Evolutionary conservation across 2,888 invertebrate genomes (phyloP), one percentile per base, ranked within the genome.

Genomic region (Xanthostigma xanthostigma): DNA sequence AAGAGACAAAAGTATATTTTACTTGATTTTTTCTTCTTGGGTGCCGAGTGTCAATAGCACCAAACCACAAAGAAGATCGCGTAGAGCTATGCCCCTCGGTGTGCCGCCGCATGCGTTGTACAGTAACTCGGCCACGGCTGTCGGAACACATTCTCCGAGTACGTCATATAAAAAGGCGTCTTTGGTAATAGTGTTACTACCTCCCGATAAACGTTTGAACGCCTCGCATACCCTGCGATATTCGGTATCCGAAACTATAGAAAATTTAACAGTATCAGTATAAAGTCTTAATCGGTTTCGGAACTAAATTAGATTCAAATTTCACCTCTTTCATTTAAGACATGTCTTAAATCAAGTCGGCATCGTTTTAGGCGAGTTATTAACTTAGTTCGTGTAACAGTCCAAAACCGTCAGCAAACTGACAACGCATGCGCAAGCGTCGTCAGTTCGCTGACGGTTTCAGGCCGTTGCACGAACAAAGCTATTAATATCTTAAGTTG

Each of bases 101-200:
- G 82, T 84, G 41, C 90, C 91, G 17, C 92, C 91, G 66, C 89
- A 91, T 39, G 89, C 87, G 56, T 75, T 73, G 64, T 82, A 92
- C 45, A 92, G 70, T 71, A 84, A 79, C 70, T 91, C 89, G 2
- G 88, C 87, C 43, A 92, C 79, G 55, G 81, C 78, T 46, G 71
- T 65, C 3, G 92, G 92, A 17, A 92, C 88, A 46, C 86, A 84
- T 65, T 91, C 90, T 57, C 90, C 88, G 50, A 92, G 70, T 46
- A 92, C 90, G 68, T 91, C 88, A 62, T 81, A 80, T 48, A 82
- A 79, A 67, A 93, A 92, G 41, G 82, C 79, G 60, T 78, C 78
- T 59, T 84, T 79, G 59, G 81, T 81, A 62, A 88, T 72, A 57
- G 78, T 71, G 57, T 74, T 72, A 49, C 76, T 75, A 27, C 79